Percentiles rank a stretch among this genome's conserved stretches.
These are phyloP conservation scores for Poecilia wingei DNA, from an alignment of 2,797 vertebrate species.

Conservation along the genomic window DNA sequence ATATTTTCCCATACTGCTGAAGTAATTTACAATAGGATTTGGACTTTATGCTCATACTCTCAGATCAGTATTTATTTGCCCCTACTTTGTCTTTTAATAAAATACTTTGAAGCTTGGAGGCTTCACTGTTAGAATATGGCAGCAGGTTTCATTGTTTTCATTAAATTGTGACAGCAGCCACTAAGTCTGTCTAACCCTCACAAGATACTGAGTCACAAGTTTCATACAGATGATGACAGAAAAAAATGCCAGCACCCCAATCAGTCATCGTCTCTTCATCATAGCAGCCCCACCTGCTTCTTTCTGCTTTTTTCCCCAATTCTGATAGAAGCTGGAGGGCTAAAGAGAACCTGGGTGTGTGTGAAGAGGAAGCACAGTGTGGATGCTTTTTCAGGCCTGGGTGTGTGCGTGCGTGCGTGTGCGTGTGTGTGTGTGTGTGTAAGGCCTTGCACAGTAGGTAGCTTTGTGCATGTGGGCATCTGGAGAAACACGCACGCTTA, in stretches of 20 bases:
- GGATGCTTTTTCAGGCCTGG: conserved; percentile 59
- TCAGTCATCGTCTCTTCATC: conserved; percentile 71
- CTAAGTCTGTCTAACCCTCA: conserved; percentile 21
- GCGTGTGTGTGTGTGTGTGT: conserved; percentile 26
- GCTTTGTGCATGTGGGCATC: conserved; percentile 75
- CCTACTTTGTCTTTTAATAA: not conserved
- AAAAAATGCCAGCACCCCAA: conserved; percentile 41
- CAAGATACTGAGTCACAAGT: conserved; percentile 41
- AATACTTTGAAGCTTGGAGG: conserved; percentile 8
- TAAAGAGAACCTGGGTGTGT: conserved; percentile 25
- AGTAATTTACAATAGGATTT: not conserved
- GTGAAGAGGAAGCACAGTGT: conserved; percentile 17
- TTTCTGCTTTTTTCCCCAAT: conserved; percentile 1
- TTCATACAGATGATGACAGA: conserved; percentile 50
- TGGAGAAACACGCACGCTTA: conserved; percentile 57
- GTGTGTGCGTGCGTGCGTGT: conserved; percentile 25
- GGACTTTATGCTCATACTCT: conserved; percentile 8
- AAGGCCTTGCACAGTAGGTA: conserved; percentile 64
- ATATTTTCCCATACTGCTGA: not conserved
- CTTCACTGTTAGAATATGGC: conserved; percentile 1
- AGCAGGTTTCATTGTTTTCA: conserved; percentile 25
- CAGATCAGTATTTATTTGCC: not conserved
- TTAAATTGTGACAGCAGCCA: conserved; percentile 35
- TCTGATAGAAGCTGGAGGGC: conserved; percentile 34
- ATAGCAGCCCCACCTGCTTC: conserved; percentile 17